These are phyloP conservation scores for Agriopis leucophaearia DNA, from an alignment of 2,888 invertebrate genomes.

Conservation along the genomic window DNA sequence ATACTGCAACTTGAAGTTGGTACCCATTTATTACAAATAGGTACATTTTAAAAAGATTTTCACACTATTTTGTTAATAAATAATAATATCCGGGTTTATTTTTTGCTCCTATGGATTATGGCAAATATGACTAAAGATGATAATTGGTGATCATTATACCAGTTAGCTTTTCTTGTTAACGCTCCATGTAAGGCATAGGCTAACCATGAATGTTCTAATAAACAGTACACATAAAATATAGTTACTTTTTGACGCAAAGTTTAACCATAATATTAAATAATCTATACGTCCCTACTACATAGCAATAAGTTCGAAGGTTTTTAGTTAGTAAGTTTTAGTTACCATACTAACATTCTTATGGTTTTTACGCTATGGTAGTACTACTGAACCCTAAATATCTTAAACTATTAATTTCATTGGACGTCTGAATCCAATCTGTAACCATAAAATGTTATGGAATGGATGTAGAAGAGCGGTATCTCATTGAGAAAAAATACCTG, in stretches of 20 bases:
- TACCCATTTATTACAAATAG: background rate
- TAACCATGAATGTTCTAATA: background rate
- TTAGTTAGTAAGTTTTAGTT: no score
- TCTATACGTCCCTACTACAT: no score
- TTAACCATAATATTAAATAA: background rate
- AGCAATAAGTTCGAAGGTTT: no score
- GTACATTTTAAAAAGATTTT: background rate
- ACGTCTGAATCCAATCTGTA: no score
- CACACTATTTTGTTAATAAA: conserved; percentile 25
- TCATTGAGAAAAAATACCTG: no score
- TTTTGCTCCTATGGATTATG: conserved; percentile 1
- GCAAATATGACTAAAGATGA: background rate
- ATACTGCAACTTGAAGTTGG: background rate
- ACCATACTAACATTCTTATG: no score
- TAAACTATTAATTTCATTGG: no score
- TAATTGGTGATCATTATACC: conserved; percentile 4
- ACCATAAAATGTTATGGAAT: no score
- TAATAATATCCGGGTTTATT: conserved; percentile 1
- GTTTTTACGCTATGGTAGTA: no score
- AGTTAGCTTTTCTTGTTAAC: background rate
- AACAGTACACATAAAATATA: background rate
- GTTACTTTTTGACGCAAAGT: background rate
- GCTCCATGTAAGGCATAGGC: background rate
- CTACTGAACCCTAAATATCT: no score
- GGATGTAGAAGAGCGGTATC: no score